Conservation (phyloP, 2,113 vertebrate genomes). For the Narcine bancroftii region DNA sequence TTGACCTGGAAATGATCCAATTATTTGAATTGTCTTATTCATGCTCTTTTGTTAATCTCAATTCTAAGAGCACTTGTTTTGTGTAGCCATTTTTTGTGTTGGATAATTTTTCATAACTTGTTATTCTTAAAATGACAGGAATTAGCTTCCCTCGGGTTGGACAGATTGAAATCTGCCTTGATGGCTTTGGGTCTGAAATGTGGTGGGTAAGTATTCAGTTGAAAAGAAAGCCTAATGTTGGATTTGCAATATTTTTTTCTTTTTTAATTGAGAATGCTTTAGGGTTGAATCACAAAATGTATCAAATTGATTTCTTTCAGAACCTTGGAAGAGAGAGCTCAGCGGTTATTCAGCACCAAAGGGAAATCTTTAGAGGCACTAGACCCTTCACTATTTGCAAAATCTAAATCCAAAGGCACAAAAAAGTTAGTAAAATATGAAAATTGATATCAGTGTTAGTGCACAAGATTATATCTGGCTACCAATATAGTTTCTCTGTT, state of each 20-base stretch:
- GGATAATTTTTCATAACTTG: neutral
- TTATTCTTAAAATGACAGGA: slow-evolving; percentile 58
- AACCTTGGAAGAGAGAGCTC: slow-evolving; percentile 90
- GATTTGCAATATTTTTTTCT: neutral
- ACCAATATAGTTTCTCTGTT: neutral
- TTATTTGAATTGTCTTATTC: too few species aligned
- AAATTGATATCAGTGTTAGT: neutral
- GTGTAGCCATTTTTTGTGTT: too few species aligned
- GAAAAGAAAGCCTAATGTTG: neutral
- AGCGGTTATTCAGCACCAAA: slow-evolving; percentile 93
- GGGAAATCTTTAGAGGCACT: slow-evolving; percentile 86
- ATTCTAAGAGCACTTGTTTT: too few species aligned
- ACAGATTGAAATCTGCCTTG: slow-evolving; percentile 93
- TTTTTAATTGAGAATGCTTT: neutral
- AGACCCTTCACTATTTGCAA: slow-evolving; percentile 87
- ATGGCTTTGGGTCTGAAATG: slow-evolving; percentile 92
- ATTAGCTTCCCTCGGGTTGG: slow-evolving; percentile 89
- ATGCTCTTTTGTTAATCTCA: too few species aligned
- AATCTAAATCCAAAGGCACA: slow-evolving; percentile 90
- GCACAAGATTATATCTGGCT: neutral
- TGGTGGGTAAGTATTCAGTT: slow-evolving; percentile 66
- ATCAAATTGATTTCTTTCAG: slow-evolving; percentile 48
- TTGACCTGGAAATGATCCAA: too few species aligned
- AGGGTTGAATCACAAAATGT: neutral
- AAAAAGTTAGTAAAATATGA: slow-evolving; percentile 65